Percentiles rank a stretch among this genome's conserved stretches.
Conservation (phyloP, 2,113 vertebrate genomes). For the Smithornis capensis region DNA sequence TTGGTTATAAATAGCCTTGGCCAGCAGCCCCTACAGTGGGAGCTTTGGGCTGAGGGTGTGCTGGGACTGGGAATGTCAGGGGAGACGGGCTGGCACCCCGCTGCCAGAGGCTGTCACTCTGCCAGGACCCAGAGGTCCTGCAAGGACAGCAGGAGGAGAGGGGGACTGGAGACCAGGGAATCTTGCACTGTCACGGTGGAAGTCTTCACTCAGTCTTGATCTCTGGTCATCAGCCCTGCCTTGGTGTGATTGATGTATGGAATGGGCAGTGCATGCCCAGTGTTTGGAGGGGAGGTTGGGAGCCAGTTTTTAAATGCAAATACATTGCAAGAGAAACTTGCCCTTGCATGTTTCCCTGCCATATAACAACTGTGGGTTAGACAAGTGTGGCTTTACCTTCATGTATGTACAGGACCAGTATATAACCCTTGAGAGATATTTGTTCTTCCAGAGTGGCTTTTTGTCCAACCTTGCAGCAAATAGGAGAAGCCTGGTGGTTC, state of each 20-base stretch:
- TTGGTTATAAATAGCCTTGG: slow-evolving; percentile 20
- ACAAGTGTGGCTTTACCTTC: background rate
- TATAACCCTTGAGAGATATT: background rate
- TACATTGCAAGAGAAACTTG: background rate
- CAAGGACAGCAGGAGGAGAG: background rate
- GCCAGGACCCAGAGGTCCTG: background rate
- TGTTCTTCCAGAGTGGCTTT: background rate
- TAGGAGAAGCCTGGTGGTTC: background rate
- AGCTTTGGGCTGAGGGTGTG: background rate
- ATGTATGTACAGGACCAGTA: background rate
- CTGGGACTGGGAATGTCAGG: background rate
- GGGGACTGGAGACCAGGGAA: background rate
- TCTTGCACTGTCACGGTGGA: background rate
- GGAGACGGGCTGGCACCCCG: background rate
- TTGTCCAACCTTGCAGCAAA: background rate
- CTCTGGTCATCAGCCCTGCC: background rate
- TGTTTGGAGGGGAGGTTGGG: background rate
- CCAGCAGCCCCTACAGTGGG: background rate
- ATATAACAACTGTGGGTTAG: background rate
- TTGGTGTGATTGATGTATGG: background rate
- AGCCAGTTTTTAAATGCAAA: background rate
- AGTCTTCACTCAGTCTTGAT: background rate
- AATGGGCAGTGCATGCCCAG: background rate
- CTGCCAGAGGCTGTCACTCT: background rate
- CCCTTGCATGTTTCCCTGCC: background rate